phyloP scores from a whole-genome alignment of 2,888 invertebrate species.

The Dynastes hyllus region DNA sequence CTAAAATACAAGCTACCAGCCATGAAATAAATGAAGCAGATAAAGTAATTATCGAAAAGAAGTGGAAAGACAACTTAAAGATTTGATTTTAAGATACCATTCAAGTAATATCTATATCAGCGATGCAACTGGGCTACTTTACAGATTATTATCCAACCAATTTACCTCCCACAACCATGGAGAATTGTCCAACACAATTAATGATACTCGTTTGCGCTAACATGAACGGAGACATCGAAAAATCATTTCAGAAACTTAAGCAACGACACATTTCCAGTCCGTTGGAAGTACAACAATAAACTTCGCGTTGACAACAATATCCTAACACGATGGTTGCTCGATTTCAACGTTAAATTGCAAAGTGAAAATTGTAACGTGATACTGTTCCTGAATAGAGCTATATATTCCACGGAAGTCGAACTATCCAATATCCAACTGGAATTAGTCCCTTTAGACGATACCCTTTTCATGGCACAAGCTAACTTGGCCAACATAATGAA shows the following conservation, averaged over 20 bases:
- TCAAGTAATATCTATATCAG: background rate
- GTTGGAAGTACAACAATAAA: background rate
- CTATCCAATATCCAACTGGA: background rate
- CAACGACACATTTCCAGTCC: background rate
- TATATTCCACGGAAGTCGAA: background rate
- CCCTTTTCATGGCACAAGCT: background rate
- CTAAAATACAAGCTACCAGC: background rate
- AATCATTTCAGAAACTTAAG: background rate
- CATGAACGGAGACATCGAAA: background rate
- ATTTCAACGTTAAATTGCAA: background rate
- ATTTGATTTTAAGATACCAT: background rate
- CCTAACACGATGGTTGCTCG: no score
- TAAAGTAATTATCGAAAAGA: background rate
- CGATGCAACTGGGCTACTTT: slow-evolving; percentile 8
- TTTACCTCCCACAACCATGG: background rate
- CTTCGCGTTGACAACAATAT: no score
- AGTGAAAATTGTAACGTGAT: background rate
- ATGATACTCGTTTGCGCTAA: background rate
- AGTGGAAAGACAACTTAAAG: slow-evolving; percentile 9
- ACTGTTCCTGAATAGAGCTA: background rate
- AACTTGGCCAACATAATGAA: no score
- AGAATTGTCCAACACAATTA: background rate
- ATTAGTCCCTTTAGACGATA: background rate
- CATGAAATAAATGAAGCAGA: background rate
- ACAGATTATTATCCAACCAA: background rate